These are phyloP conservation scores for Carassius carassius DNA, from an alignment of 2,113 vertebrate species.

Conservation along the genomic window DNA sequence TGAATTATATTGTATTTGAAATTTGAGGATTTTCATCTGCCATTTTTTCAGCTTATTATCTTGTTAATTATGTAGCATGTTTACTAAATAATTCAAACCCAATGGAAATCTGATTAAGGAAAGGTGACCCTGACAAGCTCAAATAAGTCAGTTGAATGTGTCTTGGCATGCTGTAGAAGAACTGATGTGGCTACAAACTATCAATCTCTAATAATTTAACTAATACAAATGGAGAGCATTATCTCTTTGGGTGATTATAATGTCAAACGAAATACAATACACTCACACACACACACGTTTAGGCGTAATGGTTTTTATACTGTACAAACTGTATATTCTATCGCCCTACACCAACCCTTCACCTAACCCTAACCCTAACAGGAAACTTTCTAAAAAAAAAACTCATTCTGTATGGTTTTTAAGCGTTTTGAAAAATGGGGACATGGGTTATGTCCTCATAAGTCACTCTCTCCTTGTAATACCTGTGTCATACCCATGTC, in stretches of 20 bases:
- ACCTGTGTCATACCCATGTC: no score
- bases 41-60: neutral
- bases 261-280: neutral
- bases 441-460: no score
- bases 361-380: no score
- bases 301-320: no score
- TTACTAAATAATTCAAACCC: neutral
- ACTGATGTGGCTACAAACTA: conserved; percentile 54
- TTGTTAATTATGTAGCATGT: neutral
- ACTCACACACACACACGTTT: neutral
- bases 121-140: conserved; percentile 23
- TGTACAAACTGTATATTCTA: no score
- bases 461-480: no score
- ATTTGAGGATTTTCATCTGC: neutral
- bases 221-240: neutral
- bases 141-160: neutral
- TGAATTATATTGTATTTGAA: neutral
- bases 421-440: no score
- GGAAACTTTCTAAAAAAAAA: no score
- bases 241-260: neutral
- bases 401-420: no score
- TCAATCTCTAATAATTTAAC: conserved; percentile 43
- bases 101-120: neutral
- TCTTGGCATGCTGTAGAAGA: conserved; percentile 53
- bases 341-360: no score